Conservation (phyloP, 2,888 invertebrate species). For the Alloscopus bannaensis region DNA sequence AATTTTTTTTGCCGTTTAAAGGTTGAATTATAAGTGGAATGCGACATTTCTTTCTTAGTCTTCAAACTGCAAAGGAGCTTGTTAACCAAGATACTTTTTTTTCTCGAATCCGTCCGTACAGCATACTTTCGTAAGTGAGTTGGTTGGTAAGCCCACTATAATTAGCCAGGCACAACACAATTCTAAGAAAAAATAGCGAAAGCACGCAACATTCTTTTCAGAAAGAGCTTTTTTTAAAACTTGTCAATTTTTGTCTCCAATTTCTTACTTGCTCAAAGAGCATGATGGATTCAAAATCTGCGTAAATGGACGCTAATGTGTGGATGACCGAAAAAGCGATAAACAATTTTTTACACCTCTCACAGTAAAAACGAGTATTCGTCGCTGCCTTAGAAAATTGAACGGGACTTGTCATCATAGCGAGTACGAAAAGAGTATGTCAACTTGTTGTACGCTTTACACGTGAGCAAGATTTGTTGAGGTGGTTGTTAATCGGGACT, state of each 20-base stretch:
- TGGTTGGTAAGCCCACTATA: not conserved
- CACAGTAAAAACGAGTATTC: slow-evolving; percentile 25
- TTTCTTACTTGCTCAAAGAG: slow-evolving; percentile 51
- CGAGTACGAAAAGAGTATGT: slow-evolving; percentile 27
- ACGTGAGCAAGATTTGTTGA: slow-evolving; percentile 4
- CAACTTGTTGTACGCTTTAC: slow-evolving; percentile 7
- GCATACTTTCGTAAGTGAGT: no score
- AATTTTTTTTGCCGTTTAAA: no score
- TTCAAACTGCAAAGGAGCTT: no score
- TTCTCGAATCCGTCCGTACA: no score
- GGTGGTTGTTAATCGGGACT: not conserved
- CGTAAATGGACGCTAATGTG: no score
- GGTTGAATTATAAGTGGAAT: no score
- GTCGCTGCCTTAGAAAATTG: slow-evolving; percentile 28
- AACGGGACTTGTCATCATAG: slow-evolving; percentile 32
- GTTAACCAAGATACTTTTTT: no score
- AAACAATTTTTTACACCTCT: slow-evolving; percentile 21
- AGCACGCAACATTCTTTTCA: slow-evolving; percentile 11
- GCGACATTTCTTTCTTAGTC: no score
- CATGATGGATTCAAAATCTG: slow-evolving; percentile 41
- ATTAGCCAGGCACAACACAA: no score
- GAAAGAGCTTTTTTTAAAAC: slow-evolving; percentile 21
- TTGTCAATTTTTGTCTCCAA: slow-evolving; percentile 50
- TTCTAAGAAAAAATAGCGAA: slow-evolving; percentile 14
- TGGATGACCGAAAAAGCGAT: slow-evolving; percentile 24